Evolutionary conservation across 2,797 vertebrate species (phyloP).

Genomic region (Cebuella pygmaea): DNA sequence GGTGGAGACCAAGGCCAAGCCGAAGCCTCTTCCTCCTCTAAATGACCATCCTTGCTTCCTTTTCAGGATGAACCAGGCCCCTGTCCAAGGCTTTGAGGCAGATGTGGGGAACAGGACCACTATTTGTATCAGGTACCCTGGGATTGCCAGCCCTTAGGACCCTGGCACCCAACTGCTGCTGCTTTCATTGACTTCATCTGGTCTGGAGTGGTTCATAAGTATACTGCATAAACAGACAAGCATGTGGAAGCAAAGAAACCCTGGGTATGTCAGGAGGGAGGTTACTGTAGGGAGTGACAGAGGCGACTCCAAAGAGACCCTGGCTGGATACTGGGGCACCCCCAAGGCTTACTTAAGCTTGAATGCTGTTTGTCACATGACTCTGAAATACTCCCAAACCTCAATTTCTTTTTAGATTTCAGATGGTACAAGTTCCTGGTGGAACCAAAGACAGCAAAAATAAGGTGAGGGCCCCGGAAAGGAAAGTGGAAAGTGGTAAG

Average conservation of each 20-base stretch:
- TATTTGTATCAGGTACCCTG: constrained; percentile 87
- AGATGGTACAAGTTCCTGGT: neutral
- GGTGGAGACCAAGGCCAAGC: neutral
- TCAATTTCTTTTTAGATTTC: neutral
- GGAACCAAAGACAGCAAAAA: neutral
- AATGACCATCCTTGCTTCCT: neutral
- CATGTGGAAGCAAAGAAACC: constrained; percentile 7
- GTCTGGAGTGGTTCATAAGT: constrained; percentile 89
- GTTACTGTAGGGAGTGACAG: neutral
- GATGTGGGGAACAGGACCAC: constrained; percentile 88
- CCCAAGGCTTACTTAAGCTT: neutral
- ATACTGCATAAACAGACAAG: constrained; percentile 85
- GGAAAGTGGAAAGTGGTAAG: neutral
- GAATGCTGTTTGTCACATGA: neutral
- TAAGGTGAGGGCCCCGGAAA: neutral
- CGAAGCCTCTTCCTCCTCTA: neutral
- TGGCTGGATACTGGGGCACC: neutral
- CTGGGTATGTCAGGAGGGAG: neutral
- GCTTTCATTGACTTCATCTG: constrained; percentile 88
- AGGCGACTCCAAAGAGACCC: neutral
- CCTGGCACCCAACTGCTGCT: constrained; percentile 85
- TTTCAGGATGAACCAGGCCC: constrained; percentile 88
- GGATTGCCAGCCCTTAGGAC: constrained; percentile 85
- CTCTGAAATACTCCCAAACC: neutral
- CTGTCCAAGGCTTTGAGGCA: constrained; percentile 86